Percentiles rank a stretch among this genome's conserved stretches.
Conservation (phyloP, 2,113 vertebrate species). For the Trochalopteron elliotii region DNA sequence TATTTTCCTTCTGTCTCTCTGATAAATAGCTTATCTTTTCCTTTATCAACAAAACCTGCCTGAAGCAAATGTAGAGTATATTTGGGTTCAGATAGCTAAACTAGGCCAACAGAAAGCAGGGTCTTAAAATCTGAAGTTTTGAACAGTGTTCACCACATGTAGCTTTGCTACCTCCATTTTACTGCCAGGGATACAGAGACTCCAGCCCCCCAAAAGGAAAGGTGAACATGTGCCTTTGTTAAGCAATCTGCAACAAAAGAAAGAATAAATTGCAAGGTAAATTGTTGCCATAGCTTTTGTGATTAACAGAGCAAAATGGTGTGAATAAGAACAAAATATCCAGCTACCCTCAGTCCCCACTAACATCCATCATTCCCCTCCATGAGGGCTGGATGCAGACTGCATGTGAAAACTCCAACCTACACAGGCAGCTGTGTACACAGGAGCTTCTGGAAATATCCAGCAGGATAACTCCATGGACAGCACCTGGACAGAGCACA, state of each 20-base stretch:
- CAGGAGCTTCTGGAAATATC: background rate
- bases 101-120: background rate
- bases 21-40: constrained; percentile 8
- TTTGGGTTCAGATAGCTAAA: background rate
- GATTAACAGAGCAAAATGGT: background rate
- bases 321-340: background rate
- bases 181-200: background rate
- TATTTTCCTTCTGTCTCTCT: background rate
- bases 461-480: background rate
- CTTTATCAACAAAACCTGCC: constrained; percentile 17
- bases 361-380: background rate
- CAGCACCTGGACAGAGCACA: background rate
- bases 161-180: background rate
- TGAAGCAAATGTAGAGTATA: background rate
- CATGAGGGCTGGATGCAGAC: background rate
- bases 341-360: background rate
- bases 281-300: background rate
- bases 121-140: background rate
- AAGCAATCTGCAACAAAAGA: background rate
- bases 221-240: background rate
- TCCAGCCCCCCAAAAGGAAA: background rate
- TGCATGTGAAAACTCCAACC: background rate
- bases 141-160: background rate
- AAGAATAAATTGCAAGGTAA: background rate
- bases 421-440: background rate